Conservation (phyloP, 2,113 vertebrate species). For the Mustelus asterias region DNA sequence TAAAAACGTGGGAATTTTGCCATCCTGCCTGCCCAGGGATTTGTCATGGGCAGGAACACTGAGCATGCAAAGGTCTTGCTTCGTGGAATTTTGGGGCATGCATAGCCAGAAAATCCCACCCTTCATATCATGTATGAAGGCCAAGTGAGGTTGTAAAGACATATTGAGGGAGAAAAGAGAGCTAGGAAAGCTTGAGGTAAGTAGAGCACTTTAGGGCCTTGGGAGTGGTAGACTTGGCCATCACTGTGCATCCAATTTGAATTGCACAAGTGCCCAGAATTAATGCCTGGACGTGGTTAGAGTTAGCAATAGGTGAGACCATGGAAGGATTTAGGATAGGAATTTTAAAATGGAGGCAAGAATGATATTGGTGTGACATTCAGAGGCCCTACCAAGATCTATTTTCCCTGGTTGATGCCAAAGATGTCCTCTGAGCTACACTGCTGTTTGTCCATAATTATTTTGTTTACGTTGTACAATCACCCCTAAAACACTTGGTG, state of each 20-base stretch:
- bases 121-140: too few relatives aligned
- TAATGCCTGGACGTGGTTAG: background rate
- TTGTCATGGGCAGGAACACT: too few relatives aligned
- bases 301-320: background rate
- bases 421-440: background rate
- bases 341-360: background rate
- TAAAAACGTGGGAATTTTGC: background rate
- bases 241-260: too few relatives aligned
- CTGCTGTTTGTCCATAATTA: background rate
- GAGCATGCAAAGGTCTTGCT: too few relatives aligned
- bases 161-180: background rate
- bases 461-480: background rate
- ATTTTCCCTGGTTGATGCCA: background rate
- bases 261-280: too few relatives aligned
- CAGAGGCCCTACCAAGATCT: background rate
- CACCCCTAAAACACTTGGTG: background rate
- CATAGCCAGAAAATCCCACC: too few relatives aligned
- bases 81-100: too few relatives aligned
- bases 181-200: background rate
- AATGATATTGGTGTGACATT: background rate
- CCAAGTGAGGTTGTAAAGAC: background rate
- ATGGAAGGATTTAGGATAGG: background rate
- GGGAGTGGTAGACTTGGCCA: too few relatives aligned
- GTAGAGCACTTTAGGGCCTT: background rate
- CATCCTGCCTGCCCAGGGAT: too few relatives aligned